Conservation (phyloP, 2,113 vertebrate genomes). For the Micromys minutus region DNA sequence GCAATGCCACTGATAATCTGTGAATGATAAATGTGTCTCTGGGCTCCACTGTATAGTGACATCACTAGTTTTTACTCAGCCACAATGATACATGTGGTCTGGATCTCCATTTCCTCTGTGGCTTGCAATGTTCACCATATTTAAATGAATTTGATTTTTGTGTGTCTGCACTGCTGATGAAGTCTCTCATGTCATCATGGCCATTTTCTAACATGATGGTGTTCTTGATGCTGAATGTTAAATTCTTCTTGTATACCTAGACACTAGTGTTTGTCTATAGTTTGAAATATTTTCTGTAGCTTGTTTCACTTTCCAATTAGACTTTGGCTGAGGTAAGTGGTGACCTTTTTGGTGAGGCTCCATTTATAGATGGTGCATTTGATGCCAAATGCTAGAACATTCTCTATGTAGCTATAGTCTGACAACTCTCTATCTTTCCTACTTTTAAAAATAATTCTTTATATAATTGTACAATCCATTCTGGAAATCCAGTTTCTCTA, state of each 20-base stretch:
- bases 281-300: slow-evolving; percentile 10
- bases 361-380: neutral
- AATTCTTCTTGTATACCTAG: neutral
- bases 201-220: neutral
- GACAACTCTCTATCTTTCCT: neutral
- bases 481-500: neutral
- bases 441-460: neutral
- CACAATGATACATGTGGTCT: neutral
- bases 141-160: neutral
- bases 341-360: neutral
- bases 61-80: neutral
- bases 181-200: neutral
- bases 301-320: neutral
- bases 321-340: neutral
- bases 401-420: neutral
- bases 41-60: neutral
- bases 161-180: neutral
- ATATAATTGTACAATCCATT: neutral
- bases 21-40: neutral
- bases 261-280: slow-evolving; percentile 1
- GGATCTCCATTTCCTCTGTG: neutral
- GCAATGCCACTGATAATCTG: neutral
- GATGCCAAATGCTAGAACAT: neutral
- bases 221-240: neutral
- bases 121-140: neutral